Evolutionary conservation across 92 coral and sea anemone species (phyloP).

Genomic region (Epizoanthus fatuus): DNA sequence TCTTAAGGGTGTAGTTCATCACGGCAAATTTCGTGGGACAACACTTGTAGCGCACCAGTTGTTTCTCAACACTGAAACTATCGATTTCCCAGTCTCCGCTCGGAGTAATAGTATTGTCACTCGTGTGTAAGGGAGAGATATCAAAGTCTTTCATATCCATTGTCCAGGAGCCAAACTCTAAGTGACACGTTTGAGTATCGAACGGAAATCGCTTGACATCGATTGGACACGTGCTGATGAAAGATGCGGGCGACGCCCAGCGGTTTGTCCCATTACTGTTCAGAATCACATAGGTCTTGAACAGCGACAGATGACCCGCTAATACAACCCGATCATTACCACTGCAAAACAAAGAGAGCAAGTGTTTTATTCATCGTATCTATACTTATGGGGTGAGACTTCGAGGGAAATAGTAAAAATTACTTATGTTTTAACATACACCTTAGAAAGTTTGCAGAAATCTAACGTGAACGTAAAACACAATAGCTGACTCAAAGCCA

Average conservation of each 20-base stretch:
- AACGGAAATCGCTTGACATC: constrained; percentile 46
- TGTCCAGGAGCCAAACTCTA: constrained; percentile 36
- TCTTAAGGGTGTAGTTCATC: constrained; percentile 30
- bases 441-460: no score
- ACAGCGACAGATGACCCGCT: neutral
- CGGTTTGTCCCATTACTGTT: constrained; percentile 31
- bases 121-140: no score
- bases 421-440: no score
- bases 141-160: constrained; percentile 19
- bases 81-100: constrained; percentile 52
- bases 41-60: neutral
- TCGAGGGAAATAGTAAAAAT: no score
- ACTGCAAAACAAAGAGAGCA: no score
- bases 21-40: constrained; percentile 23
- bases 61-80: constrained; percentile 15
- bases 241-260: constrained; percentile 58
- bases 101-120: neutral
- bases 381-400: no score
- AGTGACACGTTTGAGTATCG: constrained; percentile 35
- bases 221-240: constrained; percentile 42
- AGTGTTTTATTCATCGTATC: no score
- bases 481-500: no score
- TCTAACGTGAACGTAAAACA: no score
- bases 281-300: constrained; percentile 39
- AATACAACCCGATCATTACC: no score